Conservation (phyloP, 1,140 invertebrate genomes). For the Cyphomyrmex costatus region DNA sequence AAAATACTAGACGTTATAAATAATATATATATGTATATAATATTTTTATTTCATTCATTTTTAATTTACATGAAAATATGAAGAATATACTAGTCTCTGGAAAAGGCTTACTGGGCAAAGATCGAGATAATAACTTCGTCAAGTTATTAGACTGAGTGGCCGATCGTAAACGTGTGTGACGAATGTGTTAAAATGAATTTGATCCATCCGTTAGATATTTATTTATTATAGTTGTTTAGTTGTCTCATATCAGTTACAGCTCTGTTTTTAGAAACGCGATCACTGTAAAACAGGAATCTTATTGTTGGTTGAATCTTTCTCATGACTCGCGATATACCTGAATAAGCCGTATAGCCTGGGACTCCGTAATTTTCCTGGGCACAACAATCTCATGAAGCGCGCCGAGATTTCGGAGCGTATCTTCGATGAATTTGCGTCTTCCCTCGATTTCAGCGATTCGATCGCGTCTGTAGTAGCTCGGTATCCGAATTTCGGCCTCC, state of each 20-base stretch:
- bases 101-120: background rate
- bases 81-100: background rate
- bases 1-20: too few relatives aligned
- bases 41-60: background rate
- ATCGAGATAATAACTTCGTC: background rate
- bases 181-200: slow-evolving; percentile 1
- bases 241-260: background rate
- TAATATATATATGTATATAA: background rate
- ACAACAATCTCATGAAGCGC: slow-evolving; percentile 88
- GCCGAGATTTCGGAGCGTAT: slow-evolving; percentile 90
- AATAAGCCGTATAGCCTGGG: slow-evolving; percentile 94
- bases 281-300: background rate
- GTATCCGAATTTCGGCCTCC: slow-evolving; percentile 90
- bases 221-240: too few relatives aligned
- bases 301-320: background rate
- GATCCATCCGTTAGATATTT: too few relatives aligned
- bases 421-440: slow-evolving; percentile 89
- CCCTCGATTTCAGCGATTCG: slow-evolving; percentile 88
- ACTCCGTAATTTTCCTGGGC: slow-evolving; percentile 90
- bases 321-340: slow-evolving; percentile 86
- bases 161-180: too few relatives aligned
- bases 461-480: slow-evolving; percentile 91
- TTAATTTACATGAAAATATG: background rate
- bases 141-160: background rate
- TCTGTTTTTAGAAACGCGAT: background rate